Conservation (phyloP, 2,797 vertebrate genomes). For the Mionectes olivaceus region DNA sequence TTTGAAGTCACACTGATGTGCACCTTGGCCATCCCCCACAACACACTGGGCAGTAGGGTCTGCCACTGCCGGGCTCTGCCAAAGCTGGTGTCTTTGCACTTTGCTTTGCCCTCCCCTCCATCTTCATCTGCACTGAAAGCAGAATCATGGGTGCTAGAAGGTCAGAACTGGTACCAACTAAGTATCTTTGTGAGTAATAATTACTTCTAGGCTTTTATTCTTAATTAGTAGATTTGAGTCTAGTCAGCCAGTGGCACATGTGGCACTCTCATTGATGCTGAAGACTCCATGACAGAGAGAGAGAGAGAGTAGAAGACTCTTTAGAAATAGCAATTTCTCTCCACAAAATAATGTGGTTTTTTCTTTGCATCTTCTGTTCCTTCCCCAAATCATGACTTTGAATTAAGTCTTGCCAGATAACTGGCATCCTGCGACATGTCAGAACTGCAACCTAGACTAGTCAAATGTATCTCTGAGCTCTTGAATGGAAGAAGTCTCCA, state of each 20-base stretch:
- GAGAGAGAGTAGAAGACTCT: not conserved
- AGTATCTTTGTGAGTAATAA: not conserved
- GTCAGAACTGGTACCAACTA: not conserved
- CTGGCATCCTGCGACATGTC: not conserved
- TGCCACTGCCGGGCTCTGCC: not conserved
- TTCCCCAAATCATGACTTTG: not conserved
- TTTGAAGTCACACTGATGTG: not conserved
- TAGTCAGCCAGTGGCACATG: not conserved
- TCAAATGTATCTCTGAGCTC: not conserved
- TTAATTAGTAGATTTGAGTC: not conserved
- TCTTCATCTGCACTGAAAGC: not conserved
- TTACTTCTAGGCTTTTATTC: slow-evolving; percentile 4
- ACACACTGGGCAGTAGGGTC: not conserved
- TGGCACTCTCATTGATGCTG: not conserved
- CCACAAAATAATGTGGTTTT: not conserved
- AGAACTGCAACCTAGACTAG: not conserved
- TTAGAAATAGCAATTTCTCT: not conserved
- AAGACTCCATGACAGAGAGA: not conserved
- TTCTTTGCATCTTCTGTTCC: not conserved
- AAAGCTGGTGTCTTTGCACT: not conserved
- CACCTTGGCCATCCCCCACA: not conserved
- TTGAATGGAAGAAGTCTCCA: not conserved
- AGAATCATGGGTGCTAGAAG: not conserved
- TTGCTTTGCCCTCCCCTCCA: not conserved
- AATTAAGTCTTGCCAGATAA: not conserved